Conservation (phyloP, 1,140 invertebrate genomes). For the Drosophila murphyi region DNA sequence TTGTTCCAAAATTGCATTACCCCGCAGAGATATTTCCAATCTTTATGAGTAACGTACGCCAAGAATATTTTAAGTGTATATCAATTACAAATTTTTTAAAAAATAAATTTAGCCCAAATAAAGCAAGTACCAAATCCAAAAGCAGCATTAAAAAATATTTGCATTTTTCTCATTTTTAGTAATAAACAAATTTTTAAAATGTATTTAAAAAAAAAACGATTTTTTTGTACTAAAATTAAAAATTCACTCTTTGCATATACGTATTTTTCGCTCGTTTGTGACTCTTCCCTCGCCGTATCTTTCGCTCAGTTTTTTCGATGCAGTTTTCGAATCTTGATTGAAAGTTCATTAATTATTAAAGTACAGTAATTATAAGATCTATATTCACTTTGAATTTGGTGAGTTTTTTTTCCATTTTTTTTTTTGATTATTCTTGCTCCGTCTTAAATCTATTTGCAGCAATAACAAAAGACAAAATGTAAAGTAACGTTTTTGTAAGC, state of each 20-base stretch:
- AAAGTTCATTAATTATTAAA: slow-evolving; percentile 67
- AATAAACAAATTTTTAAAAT: slow-evolving; percentile 57
- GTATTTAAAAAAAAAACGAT: slow-evolving; percentile 49
- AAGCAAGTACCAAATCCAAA: slow-evolving; percentile 59
- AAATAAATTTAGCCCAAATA: slow-evolving; percentile 56
- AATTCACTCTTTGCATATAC: slow-evolving; percentile 69
- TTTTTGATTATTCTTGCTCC: slow-evolving; percentile 70
- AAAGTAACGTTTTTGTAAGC: slow-evolving; percentile 49
- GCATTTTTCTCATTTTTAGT: slow-evolving; percentile 75
- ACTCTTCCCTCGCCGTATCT: slow-evolving; percentile 78
- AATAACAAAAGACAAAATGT: slow-evolving; percentile 65
- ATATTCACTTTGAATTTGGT: slow-evolving; percentile 74
- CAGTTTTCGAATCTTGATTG: slow-evolving; percentile 69
- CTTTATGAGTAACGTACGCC: slow-evolving; percentile 67
- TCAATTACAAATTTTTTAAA: slow-evolving; percentile 43
- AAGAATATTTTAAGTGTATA: slow-evolving; percentile 67
- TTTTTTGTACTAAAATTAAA: slow-evolving; percentile 45
- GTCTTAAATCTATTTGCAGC: slow-evolving; percentile 76
- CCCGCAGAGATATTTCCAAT: slow-evolving; percentile 62
- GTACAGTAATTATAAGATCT: slow-evolving; percentile 53
- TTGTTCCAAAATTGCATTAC: slow-evolving; percentile 68
- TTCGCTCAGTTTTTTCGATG: slow-evolving; percentile 77
- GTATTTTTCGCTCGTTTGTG: slow-evolving; percentile 75
- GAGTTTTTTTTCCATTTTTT: slow-evolving; percentile 68
- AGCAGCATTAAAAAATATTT: slow-evolving; percentile 70